Conservation (phyloP, 2,113 vertebrate species). For the Tyrannus savana region DNA sequence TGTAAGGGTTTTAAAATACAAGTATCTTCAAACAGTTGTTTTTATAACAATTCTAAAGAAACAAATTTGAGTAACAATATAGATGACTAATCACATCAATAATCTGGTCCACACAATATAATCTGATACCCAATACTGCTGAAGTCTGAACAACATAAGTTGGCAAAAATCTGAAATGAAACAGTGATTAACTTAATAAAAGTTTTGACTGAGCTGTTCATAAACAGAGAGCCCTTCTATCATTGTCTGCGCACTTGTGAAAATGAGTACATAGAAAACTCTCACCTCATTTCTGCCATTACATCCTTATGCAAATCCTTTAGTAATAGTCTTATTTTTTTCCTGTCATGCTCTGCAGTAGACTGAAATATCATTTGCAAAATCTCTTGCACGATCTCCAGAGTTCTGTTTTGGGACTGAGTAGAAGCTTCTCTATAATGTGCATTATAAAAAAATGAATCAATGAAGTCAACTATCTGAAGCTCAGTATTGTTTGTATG, state of each 20-base stretch:
- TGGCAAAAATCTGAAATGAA: not conserved
- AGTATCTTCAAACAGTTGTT: not conserved
- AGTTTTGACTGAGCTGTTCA: not conserved
- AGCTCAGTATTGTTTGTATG: not conserved
- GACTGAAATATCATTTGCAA: not conserved
- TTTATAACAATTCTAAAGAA: not conserved
- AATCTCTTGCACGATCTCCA: not conserved
- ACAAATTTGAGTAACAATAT: not conserved
- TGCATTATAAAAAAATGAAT: not conserved
- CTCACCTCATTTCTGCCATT: slow-evolving; percentile 62
- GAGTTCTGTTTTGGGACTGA: not conserved
- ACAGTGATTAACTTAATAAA: not conserved
- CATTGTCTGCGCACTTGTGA: not conserved
- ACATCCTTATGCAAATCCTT: not conserved
- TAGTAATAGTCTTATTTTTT: not conserved
- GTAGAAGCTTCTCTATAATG: not conserved
- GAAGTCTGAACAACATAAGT: not conserved
- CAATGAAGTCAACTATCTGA: slow-evolving; percentile 11
- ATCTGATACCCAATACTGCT: not conserved
- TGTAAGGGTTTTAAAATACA: not conserved
- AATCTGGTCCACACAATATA: not conserved
- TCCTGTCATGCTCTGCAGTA: not conserved
- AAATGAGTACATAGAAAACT: not conserved
- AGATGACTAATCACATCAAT: not conserved
- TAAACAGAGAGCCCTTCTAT: not conserved